phyloP scores from a whole-genome alignment of 2,797 vertebrate genomes.

The Ficedula albicollis region DNA sequence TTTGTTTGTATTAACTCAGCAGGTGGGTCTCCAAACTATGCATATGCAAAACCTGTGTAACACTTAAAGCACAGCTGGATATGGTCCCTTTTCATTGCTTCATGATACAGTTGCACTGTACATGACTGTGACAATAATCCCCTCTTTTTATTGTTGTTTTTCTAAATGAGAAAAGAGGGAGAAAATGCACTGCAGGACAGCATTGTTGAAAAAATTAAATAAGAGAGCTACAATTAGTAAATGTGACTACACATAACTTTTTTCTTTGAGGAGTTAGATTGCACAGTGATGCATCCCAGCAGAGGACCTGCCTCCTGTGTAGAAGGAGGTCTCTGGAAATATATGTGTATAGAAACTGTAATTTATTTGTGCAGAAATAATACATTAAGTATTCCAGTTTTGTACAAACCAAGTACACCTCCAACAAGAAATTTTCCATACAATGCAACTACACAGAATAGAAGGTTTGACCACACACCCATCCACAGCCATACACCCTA shows the following conservation, averaged over 20 bases:
- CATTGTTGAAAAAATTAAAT: neutral
- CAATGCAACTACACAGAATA: neutral
- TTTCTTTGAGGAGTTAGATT: neutral
- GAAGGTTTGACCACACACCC: neutral
- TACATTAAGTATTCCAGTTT: neutral
- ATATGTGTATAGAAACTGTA: neutral
- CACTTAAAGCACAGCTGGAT: constrained; percentile 49
- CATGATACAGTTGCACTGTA: neutral
- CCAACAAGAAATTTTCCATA: neutral
- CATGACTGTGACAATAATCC: neutral
- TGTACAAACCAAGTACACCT: neutral
- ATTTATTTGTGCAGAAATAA: neutral
- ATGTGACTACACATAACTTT: neutral
- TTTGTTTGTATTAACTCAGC: constrained; percentile 26
- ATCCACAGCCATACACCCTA: neutral
- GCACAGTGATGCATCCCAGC: neutral
- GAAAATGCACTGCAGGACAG: neutral
- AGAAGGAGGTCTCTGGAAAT: neutral
- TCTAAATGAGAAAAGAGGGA: neutral
- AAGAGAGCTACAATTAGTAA: neutral
- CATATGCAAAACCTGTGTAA: constrained; percentile 3
- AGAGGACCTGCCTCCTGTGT: neutral
- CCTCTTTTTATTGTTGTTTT: neutral
- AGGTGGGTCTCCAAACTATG: constrained; percentile 6
- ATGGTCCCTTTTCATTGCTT: neutral